A percentile compares a stretch with the other conserved stretches of the same genome.
Evolutionary conservation across 2,888 invertebrate genomes (phyloP).

Genomic region (Aromia moschata): DNA sequence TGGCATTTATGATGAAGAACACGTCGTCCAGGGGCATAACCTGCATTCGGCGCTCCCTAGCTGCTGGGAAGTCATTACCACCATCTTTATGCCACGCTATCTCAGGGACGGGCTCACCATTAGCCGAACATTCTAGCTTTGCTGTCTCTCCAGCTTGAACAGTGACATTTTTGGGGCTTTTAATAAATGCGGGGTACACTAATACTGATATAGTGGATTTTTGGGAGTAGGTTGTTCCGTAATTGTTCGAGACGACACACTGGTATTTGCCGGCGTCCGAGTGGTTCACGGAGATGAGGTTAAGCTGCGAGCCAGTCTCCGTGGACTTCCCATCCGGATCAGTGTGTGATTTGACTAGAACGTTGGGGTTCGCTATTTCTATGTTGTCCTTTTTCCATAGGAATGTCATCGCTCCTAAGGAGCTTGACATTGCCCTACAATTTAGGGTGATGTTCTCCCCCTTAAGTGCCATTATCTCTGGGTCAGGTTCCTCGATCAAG

Average conservation of each 20-base stretch:
- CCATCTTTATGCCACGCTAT: conserved; percentile 93
- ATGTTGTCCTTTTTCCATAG: conserved; percentile 90
- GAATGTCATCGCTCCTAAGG: conserved; percentile 79
- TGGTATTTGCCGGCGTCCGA: conserved; percentile 90
- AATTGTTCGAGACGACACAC: conserved; percentile 89
- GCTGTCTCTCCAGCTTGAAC: conserved; percentile 87
- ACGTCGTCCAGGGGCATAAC: conserved; percentile 91
- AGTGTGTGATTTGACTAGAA: conserved; percentile 55
- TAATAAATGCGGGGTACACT: conserved; percentile 86
- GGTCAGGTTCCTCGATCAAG: conserved; percentile 82
- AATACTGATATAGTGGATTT: conserved; percentile 88
- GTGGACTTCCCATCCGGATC: conserved; percentile 69
- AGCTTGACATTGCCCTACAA: conserved; percentile 84
- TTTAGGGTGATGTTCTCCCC: conserved; percentile 84
- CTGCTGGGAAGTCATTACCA: conserved; percentile 94
- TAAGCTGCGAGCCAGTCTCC: conserved; percentile 76
- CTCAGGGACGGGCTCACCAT: conserved; percentile 87
- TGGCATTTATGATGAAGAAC: conserved; percentile 92
- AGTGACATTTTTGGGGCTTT: conserved; percentile 85
- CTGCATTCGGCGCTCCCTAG: conserved; percentile 90
- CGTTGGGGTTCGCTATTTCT: conserved; percentile 62
- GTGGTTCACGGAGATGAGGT: conserved; percentile 79
- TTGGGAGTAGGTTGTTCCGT: conserved; percentile 88
- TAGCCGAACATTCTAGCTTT: conserved; percentile 89
- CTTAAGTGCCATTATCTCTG: conserved; percentile 85